Conservation (phyloP, 2,113 vertebrate genomes). For the Amazona guildingii region DNA sequence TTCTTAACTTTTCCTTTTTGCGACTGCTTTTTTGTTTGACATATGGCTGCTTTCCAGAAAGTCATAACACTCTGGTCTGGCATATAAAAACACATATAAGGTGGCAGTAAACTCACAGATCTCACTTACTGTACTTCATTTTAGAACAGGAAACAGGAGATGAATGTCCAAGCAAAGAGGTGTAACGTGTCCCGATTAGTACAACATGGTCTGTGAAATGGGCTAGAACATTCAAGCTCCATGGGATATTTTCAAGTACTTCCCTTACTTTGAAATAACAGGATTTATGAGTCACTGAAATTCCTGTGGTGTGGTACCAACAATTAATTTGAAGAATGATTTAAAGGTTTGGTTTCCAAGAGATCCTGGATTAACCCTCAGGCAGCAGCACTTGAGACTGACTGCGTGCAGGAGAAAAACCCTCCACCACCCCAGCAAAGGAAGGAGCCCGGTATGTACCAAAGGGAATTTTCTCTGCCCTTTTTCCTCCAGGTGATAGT, state of each 20-base stretch:
- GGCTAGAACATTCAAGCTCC: not conserved
- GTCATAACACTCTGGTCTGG: not conserved
- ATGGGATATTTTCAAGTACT: not conserved
- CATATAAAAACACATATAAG: not conserved
- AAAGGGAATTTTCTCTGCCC: not conserved
- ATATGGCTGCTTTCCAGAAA: not conserved
- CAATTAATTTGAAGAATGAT: not conserved
- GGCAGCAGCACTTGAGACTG: not conserved
- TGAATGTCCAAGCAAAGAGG: not conserved
- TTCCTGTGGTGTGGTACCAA: not conserved
- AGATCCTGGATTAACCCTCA: not conserved
- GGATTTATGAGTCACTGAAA: constrained; percentile 33
- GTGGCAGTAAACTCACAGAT: not conserved
- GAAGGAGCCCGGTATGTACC: not conserved
- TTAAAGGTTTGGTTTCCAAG: not conserved
- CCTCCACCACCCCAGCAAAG: not conserved
- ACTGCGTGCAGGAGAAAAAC: not conserved
- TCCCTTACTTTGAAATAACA: constrained; percentile 29
- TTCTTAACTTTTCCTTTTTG: not conserved
- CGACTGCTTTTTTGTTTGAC: not conserved
- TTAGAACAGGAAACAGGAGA: not conserved
- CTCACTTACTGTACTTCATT: not conserved
- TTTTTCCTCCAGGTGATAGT: not conserved
- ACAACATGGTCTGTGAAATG: not conserved
- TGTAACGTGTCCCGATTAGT: not conserved